Evolutionary conservation across 2,113 vertebrate genomes (phyloP), one percentile per base, ranked within the genome.

Genomic region (Athene noctua): DNA sequence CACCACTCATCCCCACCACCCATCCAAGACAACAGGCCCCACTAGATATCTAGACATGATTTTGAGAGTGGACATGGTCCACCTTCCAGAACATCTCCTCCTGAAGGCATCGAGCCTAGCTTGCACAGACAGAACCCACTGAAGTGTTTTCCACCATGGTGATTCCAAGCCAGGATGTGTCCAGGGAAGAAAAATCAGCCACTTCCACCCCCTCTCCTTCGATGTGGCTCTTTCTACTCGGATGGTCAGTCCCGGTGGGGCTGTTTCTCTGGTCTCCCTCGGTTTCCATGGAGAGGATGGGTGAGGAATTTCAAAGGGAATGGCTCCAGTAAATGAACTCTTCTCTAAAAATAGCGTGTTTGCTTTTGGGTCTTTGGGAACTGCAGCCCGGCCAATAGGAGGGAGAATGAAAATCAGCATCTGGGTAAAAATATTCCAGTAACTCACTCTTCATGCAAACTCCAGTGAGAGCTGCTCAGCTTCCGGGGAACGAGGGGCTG

Each of bases 271-370:
- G 18, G 87, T 36, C 95, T 97, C 96, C 88, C 74, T 90, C 12
- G 22, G 97, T 98, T 97, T 93, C 97, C 97, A 97, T 97, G 96
- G 97, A 87, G 96, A 98, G 97, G 97, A 97, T 93, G 95, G 97
- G 96, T 96, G 92, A 98, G 97, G 98, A 98, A 98, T 98, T 98
- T 98, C 96, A 87, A 97, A 98, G 97, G 97, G 96, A 98, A 98
- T 96, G 97, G 95, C 97, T 98, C 97, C 98, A 98, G 98, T 97
- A 97, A 96, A 94, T 85, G 93, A 96, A 95, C 72, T 90, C 82
- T 90, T 75, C 79, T 90, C 97, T 98, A 98, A 98, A 98, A 98
- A 98, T 98, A 98, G 98, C 59, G 14, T 94, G 90, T 93, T 97
- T 95, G 95, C 94, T 95, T 92, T 96, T 90, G 91, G 96, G 92